Base-by-base conservation (phyloP, 2,113 vertebrate genomes). In the human region DNA sequence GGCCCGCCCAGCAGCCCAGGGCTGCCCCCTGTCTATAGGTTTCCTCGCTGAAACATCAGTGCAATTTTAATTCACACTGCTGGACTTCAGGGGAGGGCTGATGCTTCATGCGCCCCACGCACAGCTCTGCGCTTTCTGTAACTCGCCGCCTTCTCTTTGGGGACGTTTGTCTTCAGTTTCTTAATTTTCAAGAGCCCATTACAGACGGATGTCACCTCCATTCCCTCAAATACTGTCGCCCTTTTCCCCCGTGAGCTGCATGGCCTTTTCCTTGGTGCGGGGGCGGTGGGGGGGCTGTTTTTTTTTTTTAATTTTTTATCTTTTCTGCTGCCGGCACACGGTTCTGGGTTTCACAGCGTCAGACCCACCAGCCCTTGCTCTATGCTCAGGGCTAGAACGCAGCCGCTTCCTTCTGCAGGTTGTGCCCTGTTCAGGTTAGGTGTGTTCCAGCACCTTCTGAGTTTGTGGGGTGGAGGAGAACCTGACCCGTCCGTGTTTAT, bases 351-450 rank as follows among this genome's bases (percentile, higher is more conserved):
- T 43, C 8, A 16, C 3, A 38, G 5, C 0, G 1, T 4, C 8
- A 1, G 40, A 3, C 20, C 9, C 2, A 0, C 1, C 1, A 0
- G 59, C 7, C 25, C 14, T 13, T 13, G 40, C 66, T 45, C 0
- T 9, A 7, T 8, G 0, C 5, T 9, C 11, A 0, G 1, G 45
- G 7, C 45, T 0, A 0, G 38, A 20, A 23, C 0, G 0, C 14
- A 0, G 13, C 6, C 8, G 2, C 14, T 18, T 70, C 20, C 70
- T 11, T 2, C 0, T 0, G 3, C 10, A 50, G n/a, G 4, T 4
- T 0, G 5, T 22, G 22, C 1, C 2, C 1, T 9, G 0, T 9
- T 8, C 13, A 0, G 1, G 0, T 43, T 0, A 23, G 23, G 8
- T 10, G 18, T 82, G 35, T 12, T 23, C 38, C 1, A 5, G 64